phyloP scores from a whole-genome alignment of 2,797 vertebrate genomes.

The Falco berigora region DNA sequence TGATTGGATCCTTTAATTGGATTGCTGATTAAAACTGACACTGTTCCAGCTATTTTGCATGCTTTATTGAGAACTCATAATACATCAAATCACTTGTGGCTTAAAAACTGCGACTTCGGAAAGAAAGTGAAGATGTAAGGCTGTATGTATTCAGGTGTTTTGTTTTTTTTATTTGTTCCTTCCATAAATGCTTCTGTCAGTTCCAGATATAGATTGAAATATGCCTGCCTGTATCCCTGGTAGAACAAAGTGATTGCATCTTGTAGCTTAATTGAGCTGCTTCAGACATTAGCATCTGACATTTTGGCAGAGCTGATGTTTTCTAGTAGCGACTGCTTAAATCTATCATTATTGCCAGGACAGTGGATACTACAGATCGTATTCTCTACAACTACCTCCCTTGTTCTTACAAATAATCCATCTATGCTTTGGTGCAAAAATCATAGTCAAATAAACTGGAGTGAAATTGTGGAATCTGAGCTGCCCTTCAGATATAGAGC shows the following conservation, averaged over 20 bases:
- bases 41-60: background rate
- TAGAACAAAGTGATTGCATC: background rate
- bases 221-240: background rate
- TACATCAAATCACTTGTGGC: background rate
- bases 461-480: background rate
- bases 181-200: background rate
- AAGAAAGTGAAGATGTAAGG: background rate
- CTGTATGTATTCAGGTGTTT: background rate
- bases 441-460: background rate
- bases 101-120: background rate
- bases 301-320: slow-evolving; percentile 36
- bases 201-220: background rate
- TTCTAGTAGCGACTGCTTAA: slow-evolving; percentile 32
- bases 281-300: slow-evolving; percentile 13
- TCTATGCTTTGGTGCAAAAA: background rate
- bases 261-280: background rate
- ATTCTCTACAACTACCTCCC: background rate
- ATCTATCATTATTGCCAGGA: background rate
- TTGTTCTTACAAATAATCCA: background rate
- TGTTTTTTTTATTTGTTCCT: background rate
- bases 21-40: slow-evolving; percentile 5
- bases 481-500: background rate
- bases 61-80: background rate
- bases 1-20: background rate
- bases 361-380: background rate